Evolutionary conservation across 2,888 invertebrate species (phyloP).

Genomic region (Capitulum mitella): DNA sequence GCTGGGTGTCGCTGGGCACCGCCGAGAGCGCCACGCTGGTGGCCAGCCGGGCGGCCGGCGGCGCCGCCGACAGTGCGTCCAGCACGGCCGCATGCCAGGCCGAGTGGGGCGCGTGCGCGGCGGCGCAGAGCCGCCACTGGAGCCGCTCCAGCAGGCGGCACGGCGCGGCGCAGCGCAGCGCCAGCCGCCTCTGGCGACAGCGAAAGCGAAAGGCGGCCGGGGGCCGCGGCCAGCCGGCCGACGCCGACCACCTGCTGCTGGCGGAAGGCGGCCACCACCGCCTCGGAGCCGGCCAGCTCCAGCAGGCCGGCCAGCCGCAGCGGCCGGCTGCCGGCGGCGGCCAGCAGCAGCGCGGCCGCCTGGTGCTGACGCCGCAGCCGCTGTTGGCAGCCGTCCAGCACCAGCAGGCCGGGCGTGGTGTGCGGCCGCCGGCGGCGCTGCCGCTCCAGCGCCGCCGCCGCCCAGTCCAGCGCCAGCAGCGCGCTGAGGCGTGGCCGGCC

Average conservation of each 20-base stretch:
- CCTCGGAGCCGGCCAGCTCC: background rate
- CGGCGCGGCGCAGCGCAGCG: background rate
- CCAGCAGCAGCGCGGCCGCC: slow-evolving; percentile 5
- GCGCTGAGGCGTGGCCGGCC: slow-evolving; percentile 32
- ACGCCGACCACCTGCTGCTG: background rate
- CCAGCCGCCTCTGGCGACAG: background rate
- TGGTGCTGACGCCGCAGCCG: slow-evolving; percentile 9
- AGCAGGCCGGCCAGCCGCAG: background rate
- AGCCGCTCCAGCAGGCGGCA: slow-evolving; percentile 1
- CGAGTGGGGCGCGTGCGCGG: background rate
- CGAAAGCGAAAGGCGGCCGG: background rate
- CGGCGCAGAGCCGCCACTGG: background rate
- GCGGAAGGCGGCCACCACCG: background rate
- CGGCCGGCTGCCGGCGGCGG: background rate
- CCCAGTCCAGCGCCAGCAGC: slow-evolving; percentile 32
- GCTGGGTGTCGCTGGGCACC: background rate
- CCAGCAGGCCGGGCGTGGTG: background rate
- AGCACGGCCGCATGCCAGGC: background rate
- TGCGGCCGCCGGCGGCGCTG: slow-evolving; percentile 1
- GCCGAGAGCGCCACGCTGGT: background rate
- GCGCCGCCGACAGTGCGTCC: background rate
- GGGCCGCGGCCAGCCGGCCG: background rate
- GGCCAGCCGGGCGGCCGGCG: background rate
- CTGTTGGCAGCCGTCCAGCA: slow-evolving; percentile 1
- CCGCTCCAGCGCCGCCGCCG: slow-evolving; percentile 40